Percentiles rank a stretch among this genome's conserved stretches.
These are phyloP conservation scores for Pavo muticus DNA, from an alignment of 2,113 vertebrate species.

Conservation along the genomic window DNA sequence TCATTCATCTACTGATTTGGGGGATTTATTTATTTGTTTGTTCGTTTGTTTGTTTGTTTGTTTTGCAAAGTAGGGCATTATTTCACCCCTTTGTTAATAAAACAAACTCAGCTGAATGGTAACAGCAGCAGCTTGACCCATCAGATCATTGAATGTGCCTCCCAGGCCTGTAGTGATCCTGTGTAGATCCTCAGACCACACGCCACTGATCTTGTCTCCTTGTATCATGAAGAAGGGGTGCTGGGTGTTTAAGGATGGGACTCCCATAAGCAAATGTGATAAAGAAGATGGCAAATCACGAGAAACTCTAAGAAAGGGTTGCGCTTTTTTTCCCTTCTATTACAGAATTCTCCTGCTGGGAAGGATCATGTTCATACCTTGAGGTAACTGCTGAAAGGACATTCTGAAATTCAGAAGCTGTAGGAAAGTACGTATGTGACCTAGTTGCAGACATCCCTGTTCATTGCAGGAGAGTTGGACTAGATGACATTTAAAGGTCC, in stretches of 20 bases:
- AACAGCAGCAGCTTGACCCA: neutral
- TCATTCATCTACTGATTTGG: neutral
- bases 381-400: neutral
- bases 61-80: neutral
- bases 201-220: neutral
- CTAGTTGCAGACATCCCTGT: no score
- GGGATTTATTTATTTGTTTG: rapidly evolving
- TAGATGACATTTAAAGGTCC: no score
- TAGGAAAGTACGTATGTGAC: neutral
- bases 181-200: neutral
- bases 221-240: neutral
- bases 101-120: neutral
- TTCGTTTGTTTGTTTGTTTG: no score
- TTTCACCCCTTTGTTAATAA: neutral
- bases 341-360: neutral
- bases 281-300: neutral
- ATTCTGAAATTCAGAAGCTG: neutral
- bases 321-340: neutral
- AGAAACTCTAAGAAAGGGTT: neutral
- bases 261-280: neutral
- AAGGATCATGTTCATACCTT: neutral
- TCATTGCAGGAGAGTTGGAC: no score
- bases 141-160: neutral
- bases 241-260: neutral
- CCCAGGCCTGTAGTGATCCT: neutral